Evolutionary conservation across 2,113 vertebrate genomes (phyloP), one percentile per base, ranked within the genome.

Genomic region (Tetrao urogallus): DNA sequence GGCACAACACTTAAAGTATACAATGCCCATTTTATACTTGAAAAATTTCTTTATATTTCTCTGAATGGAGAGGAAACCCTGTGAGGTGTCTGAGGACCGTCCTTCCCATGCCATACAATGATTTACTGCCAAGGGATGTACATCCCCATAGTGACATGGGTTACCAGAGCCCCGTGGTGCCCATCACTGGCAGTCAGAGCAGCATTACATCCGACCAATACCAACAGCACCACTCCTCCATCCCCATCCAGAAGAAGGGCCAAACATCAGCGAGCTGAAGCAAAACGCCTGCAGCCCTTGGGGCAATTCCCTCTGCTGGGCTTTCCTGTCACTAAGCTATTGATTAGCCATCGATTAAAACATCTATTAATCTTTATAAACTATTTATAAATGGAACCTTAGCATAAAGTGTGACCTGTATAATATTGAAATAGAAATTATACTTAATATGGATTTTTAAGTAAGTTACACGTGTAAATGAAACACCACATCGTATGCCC

Each of bases 301-400:
- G 47, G 80, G 90, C 88, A 90, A 92, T 90, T 93, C 93, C 88
- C 90, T 88, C 73, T 86, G 57, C 82, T 93, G 92, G 76, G 88
- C 30, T 92, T 88, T 92, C 61, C 70, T 93, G 86, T 90, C 94
- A 86, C 52, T 95, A 65, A 81, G 52, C 61, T 86, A 93, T 93
- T 65, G 95, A 94, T 92, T 48, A 36, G 50, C 40, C 85, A 96
- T 95, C 61, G 93, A 96, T 93, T 79, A 54, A 91, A 94, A 54
- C 76, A 90, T 91, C 93, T 90, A 92, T 94, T 94, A 94, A 96
- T 96, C 94, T 96, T 92, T 95, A 95, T 91, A 65, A 94, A 96
- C 61, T 92, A 95, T 94, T 95, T 95, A 96, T 95, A 86, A 88
- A 71, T 27, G 82, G 66, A 95, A 75, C 76, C 45, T 82, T 82